Percentiles rank a stretch among this genome's conserved stretches.
Conservation (phyloP, 1,140 invertebrate species). For the Ganaspis sp. region DNA sequence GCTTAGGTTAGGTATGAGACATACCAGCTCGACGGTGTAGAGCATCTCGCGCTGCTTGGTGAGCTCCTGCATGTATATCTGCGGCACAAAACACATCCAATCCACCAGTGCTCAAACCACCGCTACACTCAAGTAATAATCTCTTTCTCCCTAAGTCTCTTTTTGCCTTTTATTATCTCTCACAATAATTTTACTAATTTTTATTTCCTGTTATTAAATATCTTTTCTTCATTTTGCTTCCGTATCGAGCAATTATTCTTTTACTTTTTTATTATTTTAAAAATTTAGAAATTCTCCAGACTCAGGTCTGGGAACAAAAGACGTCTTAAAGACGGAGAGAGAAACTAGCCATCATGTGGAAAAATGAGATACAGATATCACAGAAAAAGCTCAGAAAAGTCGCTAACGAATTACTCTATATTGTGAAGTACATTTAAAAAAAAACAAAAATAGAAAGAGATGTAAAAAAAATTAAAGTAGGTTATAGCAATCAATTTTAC, state of each 20-base stretch:
- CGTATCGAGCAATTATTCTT: background rate
- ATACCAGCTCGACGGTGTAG: constrained; percentile 90
- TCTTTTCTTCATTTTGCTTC: background rate
- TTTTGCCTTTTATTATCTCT: constrained; percentile 24
- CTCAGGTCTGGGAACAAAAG: background rate
- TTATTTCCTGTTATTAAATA: background rate
- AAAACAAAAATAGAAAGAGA: constrained; percentile 5
- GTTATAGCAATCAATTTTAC: background rate
- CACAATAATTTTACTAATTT: background rate
- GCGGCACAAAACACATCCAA: constrained; percentile 78
- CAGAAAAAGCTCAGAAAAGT: background rate
- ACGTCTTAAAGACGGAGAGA: constrained; percentile 4
- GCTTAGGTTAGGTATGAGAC: constrained; percentile 76
- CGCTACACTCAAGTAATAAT: constrained; percentile 57
- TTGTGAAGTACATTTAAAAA: background rate
- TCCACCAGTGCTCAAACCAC: constrained; percentile 76
- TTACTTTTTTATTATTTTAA: background rate
- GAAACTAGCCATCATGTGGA: constrained; percentile 8
- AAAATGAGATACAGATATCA: constrained; percentile 25
- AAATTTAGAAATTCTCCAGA: background rate
- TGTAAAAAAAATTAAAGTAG: background rate
- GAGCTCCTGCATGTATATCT: constrained; percentile 92
- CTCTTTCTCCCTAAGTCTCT: constrained; percentile 46
- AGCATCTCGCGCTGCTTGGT: constrained; percentile 90
- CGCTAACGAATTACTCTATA: background rate